Percentiles rank a stretch among this genome's conserved stretches.
Evolutionary conservation across 64 coral and sea anemone genomes (phyloP).

Genomic region (Actinia equina): DNA sequence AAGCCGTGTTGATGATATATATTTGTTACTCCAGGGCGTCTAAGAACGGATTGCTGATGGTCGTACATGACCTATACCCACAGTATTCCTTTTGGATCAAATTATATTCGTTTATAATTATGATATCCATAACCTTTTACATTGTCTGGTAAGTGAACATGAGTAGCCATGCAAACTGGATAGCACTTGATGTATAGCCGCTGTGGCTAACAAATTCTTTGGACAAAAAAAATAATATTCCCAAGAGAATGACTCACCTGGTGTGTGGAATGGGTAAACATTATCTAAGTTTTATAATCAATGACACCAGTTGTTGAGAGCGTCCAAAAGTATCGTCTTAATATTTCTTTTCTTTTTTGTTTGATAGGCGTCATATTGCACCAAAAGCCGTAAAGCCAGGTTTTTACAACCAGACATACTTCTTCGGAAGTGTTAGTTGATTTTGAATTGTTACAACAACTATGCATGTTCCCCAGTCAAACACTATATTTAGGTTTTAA

Average conservation of each 20-base stretch:
- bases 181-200: too few relatives aligned
- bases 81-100: not conserved
- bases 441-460: too few relatives aligned
- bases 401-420: not conserved
- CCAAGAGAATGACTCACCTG: too few relatives aligned
- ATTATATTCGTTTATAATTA: not conserved
- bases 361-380: not conserved
- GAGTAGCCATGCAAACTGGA: too few relatives aligned
- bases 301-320: too few relatives aligned
- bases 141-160: not conserved
- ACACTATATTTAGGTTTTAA: too few relatives aligned
- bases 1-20: too few relatives aligned
- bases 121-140: not conserved
- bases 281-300: too few relatives aligned
- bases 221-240: too few relatives aligned
- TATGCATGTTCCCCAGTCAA: too few relatives aligned
- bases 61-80: not conserved
- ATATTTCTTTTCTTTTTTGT: not conserved
- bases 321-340: not conserved
- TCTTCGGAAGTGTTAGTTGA: not conserved
- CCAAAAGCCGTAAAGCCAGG: not conserved
- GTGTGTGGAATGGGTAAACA: too few relatives aligned
- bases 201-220: too few relatives aligned
- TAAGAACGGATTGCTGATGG: not conserved
- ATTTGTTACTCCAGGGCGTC: not conserved